phyloP scores from a whole-genome alignment of 2,797 vertebrate genomes.

The Anisognathus igniventris region DNA sequence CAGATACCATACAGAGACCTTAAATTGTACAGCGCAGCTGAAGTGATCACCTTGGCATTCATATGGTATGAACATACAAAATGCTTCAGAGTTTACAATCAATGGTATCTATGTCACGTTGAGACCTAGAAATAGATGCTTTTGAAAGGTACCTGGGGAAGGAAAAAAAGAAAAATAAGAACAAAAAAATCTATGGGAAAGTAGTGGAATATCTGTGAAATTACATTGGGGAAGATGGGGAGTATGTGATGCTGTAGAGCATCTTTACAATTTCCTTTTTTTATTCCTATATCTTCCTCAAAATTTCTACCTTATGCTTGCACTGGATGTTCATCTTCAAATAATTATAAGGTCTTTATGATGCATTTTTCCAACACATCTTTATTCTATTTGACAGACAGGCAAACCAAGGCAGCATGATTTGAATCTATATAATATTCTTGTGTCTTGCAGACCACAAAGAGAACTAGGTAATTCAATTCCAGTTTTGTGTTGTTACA shows the following conservation, averaged over 20 bases:
- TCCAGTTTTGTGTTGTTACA: not conserved
- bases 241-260: not conserved
- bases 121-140: not conserved
- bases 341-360: not conserved
- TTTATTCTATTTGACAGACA: not conserved
- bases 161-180: not conserved
- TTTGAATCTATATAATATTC: not conserved
- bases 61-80: not conserved
- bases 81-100: not conserved
- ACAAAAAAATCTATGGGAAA: not conserved
- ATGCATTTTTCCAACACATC: not conserved
- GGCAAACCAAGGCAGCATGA: not conserved
- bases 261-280: not conserved
- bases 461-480: not conserved
- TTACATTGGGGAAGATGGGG: not conserved
- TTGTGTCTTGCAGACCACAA: not conserved
- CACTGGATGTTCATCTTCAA: not conserved
- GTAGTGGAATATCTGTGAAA: not conserved
- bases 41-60: not conserved
- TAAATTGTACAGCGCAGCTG: not conserved
- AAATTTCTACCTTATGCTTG: not conserved
- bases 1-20: not conserved
- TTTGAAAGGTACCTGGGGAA: not conserved
- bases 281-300: not conserved
- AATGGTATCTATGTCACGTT: not conserved